A percentile compares a stretch with the other conserved stretches of the same genome.
phyloP scores from a whole-genome alignment of 2,888 invertebrate species.

The Ypsolopha sequella region DNA sequence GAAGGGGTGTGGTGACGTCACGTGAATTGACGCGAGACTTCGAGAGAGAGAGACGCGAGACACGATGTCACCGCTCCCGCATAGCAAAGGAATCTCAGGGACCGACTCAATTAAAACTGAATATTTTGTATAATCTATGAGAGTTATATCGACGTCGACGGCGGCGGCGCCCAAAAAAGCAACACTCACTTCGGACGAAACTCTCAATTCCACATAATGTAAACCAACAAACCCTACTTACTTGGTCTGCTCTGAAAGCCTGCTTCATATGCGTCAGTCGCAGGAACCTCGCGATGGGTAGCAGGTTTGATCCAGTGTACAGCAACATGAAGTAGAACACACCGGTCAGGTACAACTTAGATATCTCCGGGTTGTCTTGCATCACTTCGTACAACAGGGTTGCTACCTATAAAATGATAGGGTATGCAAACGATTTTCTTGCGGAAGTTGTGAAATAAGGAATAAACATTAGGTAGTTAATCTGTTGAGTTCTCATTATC shows the following conservation, averaged over 20 bases:
- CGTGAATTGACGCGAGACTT: too few relatives aligned
- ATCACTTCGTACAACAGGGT: constrained; percentile 89
- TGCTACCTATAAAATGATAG: constrained; percentile 73
- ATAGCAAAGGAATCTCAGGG: too few relatives aligned
- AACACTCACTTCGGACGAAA: background rate
- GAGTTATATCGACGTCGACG: too few relatives aligned
- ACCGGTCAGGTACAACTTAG: constrained; percentile 94
- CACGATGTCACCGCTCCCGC: too few relatives aligned
- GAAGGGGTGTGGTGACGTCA: too few relatives aligned
- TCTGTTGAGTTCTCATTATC: too few relatives aligned
- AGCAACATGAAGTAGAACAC: constrained; percentile 98
- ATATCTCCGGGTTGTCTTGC: constrained; percentile 96
- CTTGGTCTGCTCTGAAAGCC: constrained; percentile 93
- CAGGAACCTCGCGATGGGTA: constrained; percentile 95
- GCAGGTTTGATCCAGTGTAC: constrained; percentile 98
- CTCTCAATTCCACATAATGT: background rate
- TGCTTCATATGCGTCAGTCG: constrained; percentile 96
- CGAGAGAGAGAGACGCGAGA: too few relatives aligned
- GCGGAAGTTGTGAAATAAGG: too few relatives aligned
- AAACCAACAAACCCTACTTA: constrained; percentile 35
- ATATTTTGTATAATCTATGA: too few relatives aligned
- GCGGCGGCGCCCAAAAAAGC: background rate
- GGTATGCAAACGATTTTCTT: background rate
- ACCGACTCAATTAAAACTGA: too few relatives aligned
- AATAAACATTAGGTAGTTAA: too few relatives aligned